Percentiles rank a stretch among this genome's conserved stretches.
phyloP scores from a whole-genome alignment of 92 coral and sea anemone species.

The Epizoanthus stellaris region DNA sequence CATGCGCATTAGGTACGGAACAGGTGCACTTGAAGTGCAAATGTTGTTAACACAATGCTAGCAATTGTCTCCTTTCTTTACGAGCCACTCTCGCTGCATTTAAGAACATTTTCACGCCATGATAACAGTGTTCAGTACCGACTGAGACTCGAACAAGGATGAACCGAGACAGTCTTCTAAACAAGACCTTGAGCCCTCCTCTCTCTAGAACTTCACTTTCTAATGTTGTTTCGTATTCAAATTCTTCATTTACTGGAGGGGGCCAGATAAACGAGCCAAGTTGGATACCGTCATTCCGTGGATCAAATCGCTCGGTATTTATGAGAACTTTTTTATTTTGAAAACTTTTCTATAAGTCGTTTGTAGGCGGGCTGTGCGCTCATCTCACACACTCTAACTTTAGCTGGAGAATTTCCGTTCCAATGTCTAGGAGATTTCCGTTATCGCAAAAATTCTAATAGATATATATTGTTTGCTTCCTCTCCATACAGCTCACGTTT shows the following conservation, averaged over 20 bases:
- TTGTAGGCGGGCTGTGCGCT: constrained; percentile 68
- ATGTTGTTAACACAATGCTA: constrained; percentile 99
- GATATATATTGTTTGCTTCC: constrained; percentile 55
- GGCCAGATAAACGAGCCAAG: constrained; percentile 95
- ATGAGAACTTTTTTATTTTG: constrained; percentile 65
- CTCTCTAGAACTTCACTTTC: constrained; percentile 85
- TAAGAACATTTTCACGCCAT: constrained; percentile 99
- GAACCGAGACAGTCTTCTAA: constrained; percentile 97
- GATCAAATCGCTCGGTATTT: constrained; percentile 99
- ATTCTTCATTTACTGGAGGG: constrained; percentile 91
- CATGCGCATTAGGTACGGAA: constrained; percentile 91
- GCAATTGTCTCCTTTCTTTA: constrained; percentile 99
- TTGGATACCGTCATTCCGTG: constrained; percentile 99
- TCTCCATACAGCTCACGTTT: constrained; percentile 87
- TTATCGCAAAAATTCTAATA: constrained; percentile 51
- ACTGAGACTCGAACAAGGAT: constrained; percentile 86
- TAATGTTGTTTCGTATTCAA: constrained; percentile 93
- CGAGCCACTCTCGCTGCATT: constrained; percentile 99
- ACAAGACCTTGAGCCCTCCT: constrained; percentile 97
- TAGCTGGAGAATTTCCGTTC: constrained; percentile 51
- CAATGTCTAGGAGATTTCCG: constrained; percentile 15
- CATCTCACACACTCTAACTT: constrained; percentile 62
- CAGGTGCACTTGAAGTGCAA: constrained; percentile 99
- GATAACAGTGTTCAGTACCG: constrained; percentile 92
- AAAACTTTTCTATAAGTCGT: constrained; percentile 50